Base-by-base conservation (phyloP, 2,888 invertebrate species). In the Sinelater perroti region DNA sequence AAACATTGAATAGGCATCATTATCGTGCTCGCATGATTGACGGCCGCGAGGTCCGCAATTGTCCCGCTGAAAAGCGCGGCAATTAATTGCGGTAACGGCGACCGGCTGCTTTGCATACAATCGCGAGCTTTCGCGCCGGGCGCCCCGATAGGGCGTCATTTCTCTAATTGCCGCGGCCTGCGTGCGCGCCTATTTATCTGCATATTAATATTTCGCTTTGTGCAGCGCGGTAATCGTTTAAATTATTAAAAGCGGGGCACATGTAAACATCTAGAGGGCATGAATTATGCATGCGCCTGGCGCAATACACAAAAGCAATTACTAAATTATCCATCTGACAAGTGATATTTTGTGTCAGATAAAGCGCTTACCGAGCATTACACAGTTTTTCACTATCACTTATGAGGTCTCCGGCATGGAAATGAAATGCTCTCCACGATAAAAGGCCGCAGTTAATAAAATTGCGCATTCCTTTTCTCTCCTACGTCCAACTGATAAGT, bases 321-420 rank as follows among this genome's bases (percentile, higher is more conserved):
- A 70, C 69, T 67, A 69, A 71, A 72, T 71, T 71, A 70, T 68
- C 62, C 65, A 63, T 69, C 63, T 68, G 67, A 68, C 70, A 69
- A 70, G 64, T 67, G 68, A 68, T 69, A 64, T 65, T 63, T 63
- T 61, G 53, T 61, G 63, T 64, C 66, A 66, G 69, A 69, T 69
- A 67, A 66, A 61, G 58, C 60, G 62, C 63, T 61, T 64, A 60
- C 62, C 42, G 49, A 60, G 50, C 53, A 60, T 60, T 62, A 68
- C 70, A 68, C 59, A 56, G 64, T 69, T 70, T 68, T 69, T 65
- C 67, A 70, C 70, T 69, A 67, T 62, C 65, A 55, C 40, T 62
- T 69, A 68, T 67, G 67, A 68, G 31, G 24, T 52, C 18, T 30
- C 24, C 46, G 47, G 44, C 54, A 38, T 44, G 53, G 36, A 54